Conservation (phyloP, 2,113 vertebrate species). For the Sphaerodactylus townsendi region DNA sequence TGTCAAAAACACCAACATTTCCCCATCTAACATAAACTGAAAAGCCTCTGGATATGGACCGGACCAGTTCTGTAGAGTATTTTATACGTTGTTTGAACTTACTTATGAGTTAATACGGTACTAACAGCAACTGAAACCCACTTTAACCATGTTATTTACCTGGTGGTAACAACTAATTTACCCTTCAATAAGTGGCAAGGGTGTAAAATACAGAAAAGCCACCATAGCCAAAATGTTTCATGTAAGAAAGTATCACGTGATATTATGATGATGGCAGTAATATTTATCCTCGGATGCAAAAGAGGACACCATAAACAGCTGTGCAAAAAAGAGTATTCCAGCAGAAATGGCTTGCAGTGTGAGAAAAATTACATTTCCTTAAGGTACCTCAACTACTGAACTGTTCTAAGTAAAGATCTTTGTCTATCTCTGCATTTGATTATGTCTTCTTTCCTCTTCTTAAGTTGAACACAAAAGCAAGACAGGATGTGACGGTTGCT, state of each 20-base stretch:
- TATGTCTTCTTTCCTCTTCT: not conserved
- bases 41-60: too few species aligned
- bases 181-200: too few species aligned
- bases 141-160: too few species aligned
- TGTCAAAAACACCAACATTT: too few species aligned
- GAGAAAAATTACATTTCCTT: not conserved
- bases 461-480: too few species aligned
- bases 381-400: not conserved
- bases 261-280: not conserved
- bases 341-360: not conserved
- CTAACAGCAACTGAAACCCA: too few species aligned
- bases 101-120: too few species aligned
- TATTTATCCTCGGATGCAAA: not conserved
- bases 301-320: not conserved
- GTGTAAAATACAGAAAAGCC: not conserved
- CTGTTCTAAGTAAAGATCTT: not conserved
- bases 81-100: too few species aligned
- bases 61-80: too few species aligned
- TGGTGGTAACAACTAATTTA: too few species aligned
- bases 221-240: not conserved
- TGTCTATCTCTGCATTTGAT: not conserved
- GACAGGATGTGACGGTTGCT: too few species aligned
- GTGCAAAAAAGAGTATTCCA: not conserved
- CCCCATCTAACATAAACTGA: too few species aligned
- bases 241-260: not conserved